These are phyloP conservation scores for Pituophis catenifer DNA, from an alignment of 2,113 vertebrate genomes.

Conservation along the genomic window DNA sequence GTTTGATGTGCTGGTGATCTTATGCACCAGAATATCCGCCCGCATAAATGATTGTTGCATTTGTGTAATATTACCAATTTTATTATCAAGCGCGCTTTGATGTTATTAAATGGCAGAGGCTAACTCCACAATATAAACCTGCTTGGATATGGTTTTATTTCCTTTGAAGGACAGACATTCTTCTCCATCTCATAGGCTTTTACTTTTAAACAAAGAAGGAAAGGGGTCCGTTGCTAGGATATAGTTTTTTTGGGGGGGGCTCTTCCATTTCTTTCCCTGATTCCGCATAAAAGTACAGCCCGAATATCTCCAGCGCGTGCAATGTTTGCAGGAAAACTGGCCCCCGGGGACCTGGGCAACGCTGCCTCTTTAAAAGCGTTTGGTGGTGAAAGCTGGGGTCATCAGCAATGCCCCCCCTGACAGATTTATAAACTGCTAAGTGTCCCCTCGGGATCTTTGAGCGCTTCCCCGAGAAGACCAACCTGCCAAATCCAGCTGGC, in stretches of 20 bases:
- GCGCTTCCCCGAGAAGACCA: constrained; percentile 60
- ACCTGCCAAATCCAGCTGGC: constrained; percentile 62
- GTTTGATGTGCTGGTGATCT: background rate
- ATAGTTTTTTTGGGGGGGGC: background rate
- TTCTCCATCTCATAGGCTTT: background rate
- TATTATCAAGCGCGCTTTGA: background rate
- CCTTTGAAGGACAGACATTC: background rate
- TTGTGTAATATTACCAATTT: background rate
- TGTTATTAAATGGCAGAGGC: background rate
- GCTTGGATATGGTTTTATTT: background rate
- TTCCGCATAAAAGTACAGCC: constrained; percentile 33
- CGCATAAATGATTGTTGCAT: background rate
- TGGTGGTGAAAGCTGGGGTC: constrained; percentile 43
- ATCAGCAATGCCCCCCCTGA: constrained; percentile 64
- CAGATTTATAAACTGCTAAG: constrained; percentile 90
- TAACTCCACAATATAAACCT: background rate
- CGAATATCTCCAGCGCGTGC: background rate
- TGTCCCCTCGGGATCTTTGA: constrained; percentile 76
- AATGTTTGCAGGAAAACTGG: background rate
- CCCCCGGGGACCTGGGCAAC: constrained; percentile 7
- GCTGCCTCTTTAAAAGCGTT: constrained; percentile 25
- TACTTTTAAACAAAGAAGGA: background rate
- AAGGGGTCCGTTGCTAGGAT: background rate
- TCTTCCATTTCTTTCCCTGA: background rate
- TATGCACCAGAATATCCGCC: background rate